A percentile compares a stretch with the other conserved stretches of the same genome.
phyloP scores from a whole-genome alignment of 2,797 vertebrate species.

The Etheostoma nigrum region DNA sequence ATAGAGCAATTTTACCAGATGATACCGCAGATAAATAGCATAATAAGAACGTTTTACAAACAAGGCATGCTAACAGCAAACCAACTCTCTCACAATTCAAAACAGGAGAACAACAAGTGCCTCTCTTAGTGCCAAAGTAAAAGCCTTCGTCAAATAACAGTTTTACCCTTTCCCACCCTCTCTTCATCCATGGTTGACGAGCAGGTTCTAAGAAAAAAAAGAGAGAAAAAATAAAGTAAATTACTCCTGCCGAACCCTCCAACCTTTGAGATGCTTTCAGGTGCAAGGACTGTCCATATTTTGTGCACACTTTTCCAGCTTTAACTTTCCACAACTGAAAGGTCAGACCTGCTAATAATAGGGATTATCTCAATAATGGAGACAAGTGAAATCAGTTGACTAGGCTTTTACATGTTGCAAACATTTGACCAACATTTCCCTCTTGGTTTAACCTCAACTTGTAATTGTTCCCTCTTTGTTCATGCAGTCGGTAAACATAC shows the following conservation, averaged over 20 bases:
- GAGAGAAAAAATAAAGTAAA: conserved; percentile 1
- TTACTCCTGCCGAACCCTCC: conserved; percentile 25
- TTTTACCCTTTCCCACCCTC: conserved; percentile 33
- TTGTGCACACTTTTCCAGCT: conserved; percentile 4
- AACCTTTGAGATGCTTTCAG: conserved; percentile 63
- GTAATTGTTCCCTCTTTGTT: not conserved
- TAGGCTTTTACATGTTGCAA: not conserved
- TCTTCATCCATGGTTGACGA: conserved; percentile 80
- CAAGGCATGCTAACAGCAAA: conserved; percentile 68
- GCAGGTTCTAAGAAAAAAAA: conserved; percentile 67
- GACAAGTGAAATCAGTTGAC: conserved; percentile 25
- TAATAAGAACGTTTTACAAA: conserved; percentile 47
- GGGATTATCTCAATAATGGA: conserved; percentile 56
- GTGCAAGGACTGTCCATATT: not conserved
- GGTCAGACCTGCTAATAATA: conserved; percentile 59
- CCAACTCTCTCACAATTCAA: conserved; percentile 43
- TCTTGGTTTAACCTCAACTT: not conserved
- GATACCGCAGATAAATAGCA: conserved; percentile 55
- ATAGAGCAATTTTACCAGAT: conserved; percentile 31
- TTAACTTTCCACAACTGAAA: conserved; percentile 50
- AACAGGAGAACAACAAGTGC: conserved; percentile 20
- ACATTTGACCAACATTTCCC: not conserved
- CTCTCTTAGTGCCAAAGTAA: conserved; percentile 47
- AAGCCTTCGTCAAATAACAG: conserved; percentile 22
- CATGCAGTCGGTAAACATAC: not conserved